Conservation (phyloP, 2,888 invertebrate genomes). For the Stenurella melanura region DNA sequence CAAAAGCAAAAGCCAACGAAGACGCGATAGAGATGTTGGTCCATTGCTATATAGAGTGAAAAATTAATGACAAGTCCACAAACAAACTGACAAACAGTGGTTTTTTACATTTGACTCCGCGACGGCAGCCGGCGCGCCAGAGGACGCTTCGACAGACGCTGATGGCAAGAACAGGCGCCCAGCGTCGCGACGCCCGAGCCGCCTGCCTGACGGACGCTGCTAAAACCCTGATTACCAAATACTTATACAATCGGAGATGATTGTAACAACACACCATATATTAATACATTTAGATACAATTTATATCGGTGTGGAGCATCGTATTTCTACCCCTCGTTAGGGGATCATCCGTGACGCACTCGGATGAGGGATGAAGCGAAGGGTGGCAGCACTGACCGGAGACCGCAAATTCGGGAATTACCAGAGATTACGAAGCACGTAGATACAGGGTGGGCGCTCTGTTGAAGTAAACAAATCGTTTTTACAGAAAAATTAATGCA, state of each 20-base stretch:
- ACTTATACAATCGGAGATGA: conserved; percentile 66
- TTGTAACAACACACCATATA: conserved; percentile 62
- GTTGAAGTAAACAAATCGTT: no score
- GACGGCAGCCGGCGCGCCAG: conserved; percentile 73
- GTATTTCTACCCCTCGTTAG: conserved; percentile 5
- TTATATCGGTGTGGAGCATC: conserved; percentile 30
- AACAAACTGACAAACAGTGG: conserved; percentile 68
- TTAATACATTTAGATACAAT: conserved; percentile 60
- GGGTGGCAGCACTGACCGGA: background rate
- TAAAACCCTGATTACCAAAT: conserved; percentile 65
- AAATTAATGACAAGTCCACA: conserved; percentile 70
- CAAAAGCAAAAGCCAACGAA: conserved; percentile 35
- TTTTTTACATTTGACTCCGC: conserved; percentile 61
- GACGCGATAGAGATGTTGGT: conserved; percentile 15
- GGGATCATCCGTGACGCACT: background rate
- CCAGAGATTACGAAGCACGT: background rate
- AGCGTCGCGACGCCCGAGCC: conserved; percentile 66
- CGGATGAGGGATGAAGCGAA: background rate
- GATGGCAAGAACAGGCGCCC: conserved; percentile 60
- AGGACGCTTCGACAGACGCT: conserved; percentile 68
- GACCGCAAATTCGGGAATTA: background rate
- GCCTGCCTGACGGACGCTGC: conserved; percentile 68
- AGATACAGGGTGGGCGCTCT: background rate
- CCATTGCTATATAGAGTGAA: conserved; percentile 55
- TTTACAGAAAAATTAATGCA: no score